Percentiles rank a stretch among this genome's conserved stretches.
Evolutionary conservation across 1,140 invertebrate genomes (phyloP).

Genomic region (Trachelipus rathkii): DNA sequence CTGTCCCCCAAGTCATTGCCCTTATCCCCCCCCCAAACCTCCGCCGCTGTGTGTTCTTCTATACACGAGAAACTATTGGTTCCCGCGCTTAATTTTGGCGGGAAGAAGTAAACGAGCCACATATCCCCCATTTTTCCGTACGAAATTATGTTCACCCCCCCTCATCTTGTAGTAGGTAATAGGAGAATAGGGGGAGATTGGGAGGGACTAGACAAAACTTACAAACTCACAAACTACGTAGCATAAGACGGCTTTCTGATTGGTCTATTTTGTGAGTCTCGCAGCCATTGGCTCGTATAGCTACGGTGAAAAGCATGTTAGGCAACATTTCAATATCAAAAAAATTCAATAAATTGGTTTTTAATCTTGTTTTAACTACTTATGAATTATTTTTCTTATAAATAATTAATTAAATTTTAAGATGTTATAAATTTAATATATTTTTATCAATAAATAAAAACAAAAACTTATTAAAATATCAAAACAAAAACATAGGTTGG

Average conservation of each 20-base stretch:
- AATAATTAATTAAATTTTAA: no score
- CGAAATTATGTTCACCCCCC: neutral
- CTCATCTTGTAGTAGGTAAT: constrained; percentile 6
- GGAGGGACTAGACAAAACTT: neutral
- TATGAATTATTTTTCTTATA: no score
- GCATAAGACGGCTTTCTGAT: neutral
- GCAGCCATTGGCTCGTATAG: neutral
- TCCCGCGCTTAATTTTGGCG: constrained; percentile 7
- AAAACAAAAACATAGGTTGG: constrained; percentile 6
- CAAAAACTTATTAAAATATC: neutral
- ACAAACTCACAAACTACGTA: constrained; percentile 4
- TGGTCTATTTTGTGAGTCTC: neutral
- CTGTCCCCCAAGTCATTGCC: neutral
- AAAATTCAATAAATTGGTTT: no score
- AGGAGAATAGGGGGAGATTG: neutral
- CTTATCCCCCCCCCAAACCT: neutral
- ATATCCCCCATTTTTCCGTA: constrained; percentile 3
- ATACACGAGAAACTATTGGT: constrained; percentile 2
- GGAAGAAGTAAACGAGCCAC: constrained; percentile 4
- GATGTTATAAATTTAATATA: no score
- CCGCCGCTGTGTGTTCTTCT: neutral
- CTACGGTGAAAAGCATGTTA: constrained; percentile 2
- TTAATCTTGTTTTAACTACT: no score
- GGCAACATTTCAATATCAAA: neutral
- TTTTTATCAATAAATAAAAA: neutral